Percentiles rank a stretch among this genome's conserved stretches.
Evolutionary conservation across 1,140 invertebrate species (phyloP).

Genomic region (Hylaeus volcanicus): DNA sequence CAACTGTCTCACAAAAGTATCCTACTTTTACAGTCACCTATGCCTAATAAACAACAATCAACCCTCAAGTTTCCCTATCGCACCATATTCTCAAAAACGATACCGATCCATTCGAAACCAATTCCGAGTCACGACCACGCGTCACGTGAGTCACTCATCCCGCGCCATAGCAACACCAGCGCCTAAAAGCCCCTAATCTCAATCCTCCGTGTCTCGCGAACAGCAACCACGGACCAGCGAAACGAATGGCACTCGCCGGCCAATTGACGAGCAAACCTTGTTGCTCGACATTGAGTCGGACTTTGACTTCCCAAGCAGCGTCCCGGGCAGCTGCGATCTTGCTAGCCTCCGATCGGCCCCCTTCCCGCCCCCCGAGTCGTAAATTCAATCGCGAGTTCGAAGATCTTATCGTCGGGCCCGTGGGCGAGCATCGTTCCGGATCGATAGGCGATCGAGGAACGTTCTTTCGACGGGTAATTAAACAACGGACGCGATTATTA

Average conservation of each 20-base stretch:
- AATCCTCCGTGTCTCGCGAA: not conserved
- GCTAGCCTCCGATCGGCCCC: slow-evolving; percentile 25
- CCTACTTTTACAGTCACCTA: too few species aligned
- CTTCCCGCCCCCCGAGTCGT: not conserved
- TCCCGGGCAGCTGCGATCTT: slow-evolving; percentile 7
- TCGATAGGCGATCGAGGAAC: not conserved
- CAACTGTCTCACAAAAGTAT: too few species aligned
- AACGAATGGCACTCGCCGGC: slow-evolving; percentile 10
- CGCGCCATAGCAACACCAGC: not conserved
- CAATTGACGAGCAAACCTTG: slow-evolving; percentile 41
- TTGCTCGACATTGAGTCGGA: slow-evolving; percentile 45
- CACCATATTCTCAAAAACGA: too few species aligned
- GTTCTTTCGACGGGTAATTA: not conserved
- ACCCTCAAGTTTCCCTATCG: too few species aligned
- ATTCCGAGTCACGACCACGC: too few species aligned
- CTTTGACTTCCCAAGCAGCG: slow-evolving; percentile 43
- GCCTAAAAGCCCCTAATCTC: slow-evolving; percentile 1
- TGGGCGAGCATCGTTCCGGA: not conserved
- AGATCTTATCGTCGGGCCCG: slow-evolving; percentile 27
- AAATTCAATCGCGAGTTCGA: slow-evolving; percentile 16
- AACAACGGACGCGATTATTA: not conserved
- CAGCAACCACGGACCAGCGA: not conserved
- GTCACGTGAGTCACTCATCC: too few species aligned
- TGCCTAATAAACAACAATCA: too few species aligned
- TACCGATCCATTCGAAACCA: too few species aligned